Evolutionary conservation across 2,888 invertebrate genomes (phyloP), one percentile per base, ranked within the genome.

Genomic region (Dioctria rufipes): DNA sequence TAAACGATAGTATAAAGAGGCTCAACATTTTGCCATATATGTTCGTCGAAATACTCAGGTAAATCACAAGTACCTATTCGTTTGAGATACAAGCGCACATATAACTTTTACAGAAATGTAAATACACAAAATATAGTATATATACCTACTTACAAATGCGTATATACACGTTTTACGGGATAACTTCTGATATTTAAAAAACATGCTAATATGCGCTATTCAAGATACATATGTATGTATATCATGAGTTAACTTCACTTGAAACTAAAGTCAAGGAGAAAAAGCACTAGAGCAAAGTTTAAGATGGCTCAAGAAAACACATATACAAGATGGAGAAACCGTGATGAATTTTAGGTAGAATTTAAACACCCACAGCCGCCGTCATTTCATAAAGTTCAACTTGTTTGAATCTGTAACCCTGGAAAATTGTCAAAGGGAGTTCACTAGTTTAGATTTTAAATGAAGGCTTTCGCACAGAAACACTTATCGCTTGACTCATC

Each of bases 381-480:
- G 67, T 67, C 43, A 37, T 67, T 43, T 67, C 46, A 49, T 67
- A 49, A 67, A 67, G 9, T 43, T 67, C 46, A 42, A 49, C 67
- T 49, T 46, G 67, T 67, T 67, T 67, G 67, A 43, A 46, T 67
- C 67, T 67, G 13, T 13, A 67, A 67, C 67, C 49, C 67, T 46
- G 46, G 25, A 67, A 67, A 67, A 67, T 67, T 67, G 67, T 67
- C 67, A 67, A 67, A 67, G 67, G 67, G 66, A 66, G 49, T 67
- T 67, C 67, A 67, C 67, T 67, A 67, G 43, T 67, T 67, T 43
- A 46, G 67, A 67, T 67, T 67, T 67, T 46, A 67, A 67, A 67
- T 67, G 67, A 67, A 67, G 67, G 65, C 65, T 65, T 65, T 42
- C 42, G 65, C 65, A 65, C 40, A 65, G 65, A 65, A 65, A 63